Conservation (phyloP, 2,113 vertebrate species). For the Dromiciops gliroides region DNA sequence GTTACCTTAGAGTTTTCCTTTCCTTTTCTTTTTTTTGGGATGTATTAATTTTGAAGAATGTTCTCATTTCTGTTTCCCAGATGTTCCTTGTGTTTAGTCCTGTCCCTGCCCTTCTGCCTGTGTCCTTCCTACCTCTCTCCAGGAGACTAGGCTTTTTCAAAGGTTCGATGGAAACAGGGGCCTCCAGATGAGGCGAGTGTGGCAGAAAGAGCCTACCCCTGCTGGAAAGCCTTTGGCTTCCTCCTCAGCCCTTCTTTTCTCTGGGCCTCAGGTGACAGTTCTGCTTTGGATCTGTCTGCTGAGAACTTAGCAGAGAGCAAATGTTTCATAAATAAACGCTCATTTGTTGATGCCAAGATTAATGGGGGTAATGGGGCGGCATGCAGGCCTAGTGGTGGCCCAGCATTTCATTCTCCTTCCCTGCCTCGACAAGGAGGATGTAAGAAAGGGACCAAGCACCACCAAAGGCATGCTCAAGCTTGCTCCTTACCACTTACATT, state of each 20-base stretch:
- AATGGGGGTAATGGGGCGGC: background rate
- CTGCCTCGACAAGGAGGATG: background rate
- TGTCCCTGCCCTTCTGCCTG: slow-evolving; percentile 13
- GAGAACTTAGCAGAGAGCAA: background rate
- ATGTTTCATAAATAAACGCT: background rate
- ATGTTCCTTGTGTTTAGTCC: slow-evolving; percentile 18
- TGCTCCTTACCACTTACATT: slow-evolving; percentile 18
- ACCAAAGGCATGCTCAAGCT: background rate
- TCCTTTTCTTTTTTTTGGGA: slow-evolving; percentile 19
- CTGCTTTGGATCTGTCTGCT: background rate
- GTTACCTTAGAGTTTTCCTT: slow-evolving; percentile 29
- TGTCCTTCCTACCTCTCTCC: background rate
- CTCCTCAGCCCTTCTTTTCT: background rate
- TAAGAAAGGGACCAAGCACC: slow-evolving; percentile 16
- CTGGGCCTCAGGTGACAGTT: background rate
- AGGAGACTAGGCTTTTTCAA: slow-evolving; percentile 32
- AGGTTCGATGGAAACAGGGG: slow-evolving; percentile 14
- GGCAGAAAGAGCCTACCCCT: background rate
- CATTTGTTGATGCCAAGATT: background rate
- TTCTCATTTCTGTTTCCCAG: slow-evolving; percentile 17
- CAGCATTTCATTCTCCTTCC: background rate
- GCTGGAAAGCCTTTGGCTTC: slow-evolving; percentile 37
- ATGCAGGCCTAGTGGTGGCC: background rate
- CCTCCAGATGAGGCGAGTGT: background rate
- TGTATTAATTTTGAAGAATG: slow-evolving; percentile 12